These are phyloP conservation scores for Bubo scandiacus DNA, from an alignment of 2,113 vertebrate species.

Conservation along the genomic window DNA sequence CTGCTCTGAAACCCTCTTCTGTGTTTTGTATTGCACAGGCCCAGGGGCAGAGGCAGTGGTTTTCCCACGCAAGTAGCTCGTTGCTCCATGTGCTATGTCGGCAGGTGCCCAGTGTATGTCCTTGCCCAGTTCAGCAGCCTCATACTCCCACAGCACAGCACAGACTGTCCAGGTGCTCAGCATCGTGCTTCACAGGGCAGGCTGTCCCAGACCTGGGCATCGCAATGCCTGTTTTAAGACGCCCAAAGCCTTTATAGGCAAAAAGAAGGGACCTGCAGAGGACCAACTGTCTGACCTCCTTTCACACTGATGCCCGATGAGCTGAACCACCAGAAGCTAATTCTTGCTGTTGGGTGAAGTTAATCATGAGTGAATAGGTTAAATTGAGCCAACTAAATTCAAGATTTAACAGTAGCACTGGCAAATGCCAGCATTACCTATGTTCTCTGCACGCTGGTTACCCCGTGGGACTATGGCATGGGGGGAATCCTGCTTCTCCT, in stretches of 20 bases:
- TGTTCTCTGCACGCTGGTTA: not conserved
- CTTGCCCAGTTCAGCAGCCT: not conserved
- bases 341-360: not conserved
- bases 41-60: not conserved
- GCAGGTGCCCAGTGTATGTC: not conserved
- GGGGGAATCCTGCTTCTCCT: not conserved
- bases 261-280: not conserved
- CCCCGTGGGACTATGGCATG: not conserved
- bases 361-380: not conserved
- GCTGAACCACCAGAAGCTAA: not conserved
- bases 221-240: not conserved
- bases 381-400: not conserved
- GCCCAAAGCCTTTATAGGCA: not conserved
- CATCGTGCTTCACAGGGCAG: accelerated
- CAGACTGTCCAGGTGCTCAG: accelerated
- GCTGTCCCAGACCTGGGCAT: not conserved
- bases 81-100: accelerated
- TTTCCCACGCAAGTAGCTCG: accelerated
- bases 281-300: not conserved
- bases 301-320: accelerated
- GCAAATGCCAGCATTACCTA: not conserved
- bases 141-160: not conserved
- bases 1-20: not conserved
- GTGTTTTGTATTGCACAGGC: not conserved
- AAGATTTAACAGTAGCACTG: not conserved